Evolutionary conservation across 1,140 invertebrate genomes (phyloP).

Genomic region (Drosophila suzukii): DNA sequence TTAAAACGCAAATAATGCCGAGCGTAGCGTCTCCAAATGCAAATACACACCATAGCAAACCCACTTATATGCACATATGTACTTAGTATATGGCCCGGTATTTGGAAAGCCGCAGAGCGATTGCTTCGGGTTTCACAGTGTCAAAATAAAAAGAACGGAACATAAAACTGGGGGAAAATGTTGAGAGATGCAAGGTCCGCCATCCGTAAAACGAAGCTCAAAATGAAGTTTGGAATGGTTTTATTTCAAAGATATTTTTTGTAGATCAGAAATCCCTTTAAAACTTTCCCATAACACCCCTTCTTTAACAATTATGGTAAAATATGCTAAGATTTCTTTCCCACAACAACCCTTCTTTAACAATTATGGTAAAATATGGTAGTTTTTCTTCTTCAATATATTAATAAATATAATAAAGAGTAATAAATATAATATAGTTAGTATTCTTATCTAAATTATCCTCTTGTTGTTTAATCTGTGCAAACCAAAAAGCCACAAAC

Average conservation of each 20-base stretch:
- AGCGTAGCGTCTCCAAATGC: slow-evolving; percentile 44
- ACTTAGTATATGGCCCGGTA: slow-evolving; percentile 32
- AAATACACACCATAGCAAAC: slow-evolving; percentile 26
- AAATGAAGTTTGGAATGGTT: neutral
- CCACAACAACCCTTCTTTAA: neutral
- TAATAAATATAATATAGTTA: no score
- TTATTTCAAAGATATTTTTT: neutral
- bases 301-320: no score
- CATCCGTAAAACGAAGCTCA: slow-evolving; percentile 6
- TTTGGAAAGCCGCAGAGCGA: slow-evolving; percentile 59
- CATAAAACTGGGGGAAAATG: slow-evolving; percentile 23
- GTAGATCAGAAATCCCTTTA: neutral
- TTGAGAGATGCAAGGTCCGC: slow-evolving; percentile 26
- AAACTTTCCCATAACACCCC: neutral
- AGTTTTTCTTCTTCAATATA: neutral
- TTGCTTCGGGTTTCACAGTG: slow-evolving; percentile 43
- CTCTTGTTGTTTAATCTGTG: slow-evolving; percentile 1
- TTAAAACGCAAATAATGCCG: slow-evolving; percentile 68
- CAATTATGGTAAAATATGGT: no score
- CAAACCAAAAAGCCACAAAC: slow-evolving; percentile 26
- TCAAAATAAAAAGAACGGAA: slow-evolving; percentile 40
- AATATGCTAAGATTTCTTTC: no score
- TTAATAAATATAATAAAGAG: no score
- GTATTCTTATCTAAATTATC: neutral
- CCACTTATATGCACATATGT: slow-evolving; percentile 26